Evolutionary conservation across 2,888 invertebrate genomes (phyloP).

Genomic region (Anodontia alba): DNA sequence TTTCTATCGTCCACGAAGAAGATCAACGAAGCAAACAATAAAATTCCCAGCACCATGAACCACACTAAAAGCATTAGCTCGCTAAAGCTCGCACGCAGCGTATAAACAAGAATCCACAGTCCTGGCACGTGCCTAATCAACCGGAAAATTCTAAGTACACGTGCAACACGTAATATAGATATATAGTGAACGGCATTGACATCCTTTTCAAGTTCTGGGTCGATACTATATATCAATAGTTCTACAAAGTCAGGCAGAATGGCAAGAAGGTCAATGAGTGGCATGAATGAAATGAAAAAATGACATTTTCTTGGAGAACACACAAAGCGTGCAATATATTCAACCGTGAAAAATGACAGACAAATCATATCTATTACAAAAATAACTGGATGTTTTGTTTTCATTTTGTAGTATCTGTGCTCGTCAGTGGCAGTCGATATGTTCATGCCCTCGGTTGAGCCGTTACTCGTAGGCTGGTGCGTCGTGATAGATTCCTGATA

Average conservation of each 20-base stretch:
- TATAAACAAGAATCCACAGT: conserved; percentile 80
- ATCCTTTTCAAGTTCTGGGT: conserved; percentile 48
- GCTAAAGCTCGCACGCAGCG: conserved; percentile 77
- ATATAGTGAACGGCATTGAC: conserved; percentile 61
- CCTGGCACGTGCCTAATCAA: conserved; percentile 78
- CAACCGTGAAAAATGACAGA: conserved; percentile 61
- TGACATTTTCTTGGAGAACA: conserved; percentile 44
- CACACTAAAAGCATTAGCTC: conserved; percentile 78
- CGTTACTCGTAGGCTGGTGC: neutral
- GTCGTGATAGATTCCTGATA: neutral
- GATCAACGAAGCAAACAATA: conserved; percentile 81
- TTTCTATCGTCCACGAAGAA: conserved; percentile 76
- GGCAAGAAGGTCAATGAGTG: conserved; percentile 63
- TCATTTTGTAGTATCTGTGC: neutral
- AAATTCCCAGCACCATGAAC: conserved; percentile 79
- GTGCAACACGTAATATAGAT: conserved; percentile 67
- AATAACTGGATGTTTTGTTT: conserved; percentile 52
- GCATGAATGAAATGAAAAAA: conserved; percentile 57
- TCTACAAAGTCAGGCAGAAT: conserved; percentile 77
- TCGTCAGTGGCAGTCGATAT: neutral
- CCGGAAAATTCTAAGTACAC: conserved; percentile 78
- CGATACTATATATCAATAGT: conserved; percentile 58
- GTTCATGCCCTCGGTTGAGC: neutral
- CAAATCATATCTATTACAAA: conserved; percentile 57
- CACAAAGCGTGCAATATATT: conserved; percentile 54